phyloP scores from a whole-genome alignment of 2,113 vertebrate genomes.

The Brienomyrus brachyistius region DNA sequence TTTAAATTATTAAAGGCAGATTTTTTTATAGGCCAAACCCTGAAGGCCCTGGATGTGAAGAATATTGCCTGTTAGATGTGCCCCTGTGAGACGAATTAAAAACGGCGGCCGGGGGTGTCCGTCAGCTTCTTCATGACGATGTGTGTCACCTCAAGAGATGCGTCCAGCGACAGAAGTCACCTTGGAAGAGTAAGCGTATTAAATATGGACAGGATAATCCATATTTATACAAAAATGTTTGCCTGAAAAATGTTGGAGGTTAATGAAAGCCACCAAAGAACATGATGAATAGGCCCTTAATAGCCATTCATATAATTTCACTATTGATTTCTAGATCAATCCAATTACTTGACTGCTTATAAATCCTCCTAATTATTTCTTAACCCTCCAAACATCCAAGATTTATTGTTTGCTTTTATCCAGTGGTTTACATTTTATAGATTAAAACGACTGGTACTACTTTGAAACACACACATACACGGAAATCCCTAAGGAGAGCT shows the following conservation, averaged over 20 bases:
- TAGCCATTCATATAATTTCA: constrained; percentile 41
- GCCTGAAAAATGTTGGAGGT: constrained; percentile 37
- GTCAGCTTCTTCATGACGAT: constrained; percentile 29
- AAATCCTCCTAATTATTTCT: constrained; percentile 48
- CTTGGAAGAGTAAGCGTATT: constrained; percentile 43
- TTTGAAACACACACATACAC: constrained; percentile 12
- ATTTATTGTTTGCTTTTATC: constrained; percentile 34
- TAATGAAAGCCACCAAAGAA: constrained; percentile 42
- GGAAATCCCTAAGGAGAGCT: constrained; percentile 4
- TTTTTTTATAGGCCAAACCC: constrained; percentile 40
- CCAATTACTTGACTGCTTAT: constrained; percentile 44
- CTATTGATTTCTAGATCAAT: constrained; percentile 36
- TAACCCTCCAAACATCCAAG: constrained; percentile 36
- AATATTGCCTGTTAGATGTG: constrained; percentile 42
- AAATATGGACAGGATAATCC: constrained; percentile 36
- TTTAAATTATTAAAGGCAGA: not conserved
- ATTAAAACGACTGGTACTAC: constrained; percentile 17
- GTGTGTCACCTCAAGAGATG: constrained; percentile 29
- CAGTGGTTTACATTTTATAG: constrained; percentile 12
- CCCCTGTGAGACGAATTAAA: constrained; percentile 38
- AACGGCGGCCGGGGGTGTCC: constrained; percentile 39
- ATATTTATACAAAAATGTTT: not conserved
- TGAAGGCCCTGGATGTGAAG: constrained; percentile 42
- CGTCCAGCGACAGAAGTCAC: constrained; percentile 50
- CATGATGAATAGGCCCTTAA: constrained; percentile 39